Percentiles rank a stretch among this genome's conserved stretches.
Evolutionary conservation across 2,113 vertebrate species (phyloP).

Genomic region (Ahaetulla prasina): DNA sequence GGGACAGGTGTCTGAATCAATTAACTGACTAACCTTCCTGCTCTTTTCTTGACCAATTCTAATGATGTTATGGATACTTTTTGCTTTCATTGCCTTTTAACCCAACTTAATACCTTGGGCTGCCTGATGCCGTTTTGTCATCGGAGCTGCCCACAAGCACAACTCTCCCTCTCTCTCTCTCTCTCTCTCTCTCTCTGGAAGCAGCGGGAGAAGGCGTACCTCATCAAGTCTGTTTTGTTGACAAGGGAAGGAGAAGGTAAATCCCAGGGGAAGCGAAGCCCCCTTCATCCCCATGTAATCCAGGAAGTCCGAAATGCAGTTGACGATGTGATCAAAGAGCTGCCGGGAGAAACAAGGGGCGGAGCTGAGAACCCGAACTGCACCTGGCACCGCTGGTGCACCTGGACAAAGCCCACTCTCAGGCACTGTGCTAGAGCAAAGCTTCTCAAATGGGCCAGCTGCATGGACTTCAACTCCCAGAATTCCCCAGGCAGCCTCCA

Average conservation of each 20-base stretch:
- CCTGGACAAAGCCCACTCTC: background rate
- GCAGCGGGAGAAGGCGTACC: constrained; percentile 63
- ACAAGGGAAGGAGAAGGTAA: constrained; percentile 98
- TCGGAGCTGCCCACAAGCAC: background rate
- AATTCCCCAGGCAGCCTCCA: no score
- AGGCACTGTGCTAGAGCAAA: no score
- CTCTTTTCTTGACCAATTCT: background rate
- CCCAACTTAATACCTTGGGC: background rate
- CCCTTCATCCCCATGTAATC: constrained; percentile 96
- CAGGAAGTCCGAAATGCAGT: constrained; percentile 90
- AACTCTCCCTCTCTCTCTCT: background rate
- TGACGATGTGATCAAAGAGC: constrained; percentile 93
- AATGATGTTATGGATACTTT: background rate
- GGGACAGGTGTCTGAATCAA: background rate
- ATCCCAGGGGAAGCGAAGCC: constrained; percentile 83
- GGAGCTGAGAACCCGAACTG: background rate
- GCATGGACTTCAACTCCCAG: no score
- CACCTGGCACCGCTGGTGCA: background rate
- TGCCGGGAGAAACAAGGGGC: constrained; percentile 49
- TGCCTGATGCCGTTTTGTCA: background rate
- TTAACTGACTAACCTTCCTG: background rate
- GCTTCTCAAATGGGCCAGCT: no score
- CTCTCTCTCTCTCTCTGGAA: no score
- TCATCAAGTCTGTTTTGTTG: constrained; percentile 85
- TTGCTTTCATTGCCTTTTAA: background rate